Evolutionary conservation across 2,113 vertebrate species (phyloP), one percentile per base, ranked within the genome.

Genomic region (Pluvialis apricaria): DNA sequence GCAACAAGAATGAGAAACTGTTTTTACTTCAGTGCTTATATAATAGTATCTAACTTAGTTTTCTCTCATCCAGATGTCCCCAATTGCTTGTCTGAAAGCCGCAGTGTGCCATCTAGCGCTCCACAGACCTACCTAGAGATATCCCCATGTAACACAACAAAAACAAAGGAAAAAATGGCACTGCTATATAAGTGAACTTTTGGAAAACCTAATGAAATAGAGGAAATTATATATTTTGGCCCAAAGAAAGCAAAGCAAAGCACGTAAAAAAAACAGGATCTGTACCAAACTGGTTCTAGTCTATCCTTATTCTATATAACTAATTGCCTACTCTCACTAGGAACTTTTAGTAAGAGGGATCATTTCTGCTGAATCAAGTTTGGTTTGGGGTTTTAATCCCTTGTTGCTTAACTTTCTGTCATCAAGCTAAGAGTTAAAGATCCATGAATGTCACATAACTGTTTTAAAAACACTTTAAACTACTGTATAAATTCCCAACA

Each of bases 71-170:
- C 29, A 83, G 32, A 64, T 60, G 38, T 62, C 51, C 51, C 73
- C 62, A 82, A 24, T 0, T 57, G 42, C 55, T 62, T 44, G 21
- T 96, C 90, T 68, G 45, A 84, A 95, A 97, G 97, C 82, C 28
- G 12, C 84, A 97, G 95, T 96, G 94, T 97, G 98, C 98, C 98
- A 97, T 31, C 98, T 98, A 98, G 98, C 93, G 98, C 86, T 90
- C 20, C 70, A 76, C 24, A 66, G 58, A 90, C 31, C 57, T 61
- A 61, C 68, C 84, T 34, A 69, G 57, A 73, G 32, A 40, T 36
- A 87, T 0, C 3, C 34, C 8, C 40, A 55, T 2, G 18, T 10
- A 69, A 57, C 20, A 69, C 2, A 52, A 49, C 0, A 3, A 42
- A 54, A 40, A 28, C 24, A 57, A 66, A 69, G 3, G 6, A 29